Evolutionary conservation across 1,140 invertebrate species (phyloP).

Genomic region (Bombus pascuorum): DNA sequence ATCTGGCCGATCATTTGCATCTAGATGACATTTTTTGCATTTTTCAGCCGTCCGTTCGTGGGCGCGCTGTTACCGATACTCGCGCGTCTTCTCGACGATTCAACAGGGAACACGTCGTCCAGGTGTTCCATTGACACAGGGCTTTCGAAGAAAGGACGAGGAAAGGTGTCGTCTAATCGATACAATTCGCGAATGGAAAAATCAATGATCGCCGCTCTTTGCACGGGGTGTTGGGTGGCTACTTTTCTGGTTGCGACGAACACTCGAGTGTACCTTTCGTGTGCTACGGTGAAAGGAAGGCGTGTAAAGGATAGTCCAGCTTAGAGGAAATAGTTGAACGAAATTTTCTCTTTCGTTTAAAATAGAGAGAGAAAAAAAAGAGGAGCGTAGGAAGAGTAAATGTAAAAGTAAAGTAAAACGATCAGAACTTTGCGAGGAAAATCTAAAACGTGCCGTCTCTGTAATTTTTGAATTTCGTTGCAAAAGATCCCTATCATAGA

Average conservation of each 20-base stretch:
- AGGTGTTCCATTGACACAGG: neutral
- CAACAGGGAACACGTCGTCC: too few relatives aligned
- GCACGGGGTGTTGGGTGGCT: neutral
- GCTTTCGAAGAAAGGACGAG: too few relatives aligned
- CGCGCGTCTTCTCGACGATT: neutral
- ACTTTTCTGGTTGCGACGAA: too few relatives aligned
- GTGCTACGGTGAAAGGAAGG: too few relatives aligned
- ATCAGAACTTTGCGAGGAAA: neutral
- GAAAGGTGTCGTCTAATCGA: neutral
- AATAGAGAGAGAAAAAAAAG: too few relatives aligned
- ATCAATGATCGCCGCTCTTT: neutral
- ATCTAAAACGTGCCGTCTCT: conserved; percentile 16
- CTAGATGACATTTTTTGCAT: conserved; percentile 33
- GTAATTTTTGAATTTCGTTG: conserved; percentile 38
- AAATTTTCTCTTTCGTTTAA: too few relatives aligned
- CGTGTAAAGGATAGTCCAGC: too few relatives aligned
- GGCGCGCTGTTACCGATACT: neutral
- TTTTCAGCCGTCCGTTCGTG: neutral
- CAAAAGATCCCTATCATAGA: neutral
- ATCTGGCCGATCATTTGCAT: conserved; percentile 34
- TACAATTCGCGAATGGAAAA: neutral
- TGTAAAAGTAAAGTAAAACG: neutral
- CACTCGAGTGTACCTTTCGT: too few relatives aligned
- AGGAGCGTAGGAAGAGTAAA: neutral
- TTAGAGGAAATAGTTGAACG: too few relatives aligned